These are phyloP conservation scores for Asbolus verrucosus DNA, from an alignment of 1,140 invertebrate genomes.

Conservation along the genomic window DNA sequence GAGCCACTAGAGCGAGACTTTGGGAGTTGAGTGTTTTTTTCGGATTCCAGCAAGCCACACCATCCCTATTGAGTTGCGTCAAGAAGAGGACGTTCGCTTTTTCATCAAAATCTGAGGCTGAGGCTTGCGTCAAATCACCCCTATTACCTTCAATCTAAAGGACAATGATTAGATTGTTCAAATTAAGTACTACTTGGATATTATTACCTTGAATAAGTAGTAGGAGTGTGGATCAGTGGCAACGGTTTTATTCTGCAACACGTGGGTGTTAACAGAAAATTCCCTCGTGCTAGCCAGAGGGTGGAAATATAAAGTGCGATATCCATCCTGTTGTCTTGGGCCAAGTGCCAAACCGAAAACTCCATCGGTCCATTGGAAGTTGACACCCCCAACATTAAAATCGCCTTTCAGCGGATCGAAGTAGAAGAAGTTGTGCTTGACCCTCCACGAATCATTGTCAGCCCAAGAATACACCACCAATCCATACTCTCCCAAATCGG, in stretches of 20 bases:
- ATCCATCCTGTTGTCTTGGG: conserved; percentile 58
- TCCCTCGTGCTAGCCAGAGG: conserved; percentile 80
- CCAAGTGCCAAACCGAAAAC: conserved; percentile 76
- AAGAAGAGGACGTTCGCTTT: conserved; percentile 73
- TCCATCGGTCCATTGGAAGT: conserved; percentile 84
- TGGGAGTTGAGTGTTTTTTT: conserved; percentile 68
- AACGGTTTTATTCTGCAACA: conserved; percentile 77
- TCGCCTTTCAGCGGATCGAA: conserved; percentile 82
- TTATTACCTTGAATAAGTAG: conserved; percentile 61
- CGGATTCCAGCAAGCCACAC: conserved; percentile 79
- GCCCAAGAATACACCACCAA: conserved; percentile 81
- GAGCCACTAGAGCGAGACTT: conserved; percentile 71
- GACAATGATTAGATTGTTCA: no score
- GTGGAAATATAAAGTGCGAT: conserved; percentile 81
- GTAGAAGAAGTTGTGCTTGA: conserved; percentile 84
- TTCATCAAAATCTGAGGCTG: conserved; percentile 72
- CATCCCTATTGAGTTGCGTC: conserved; percentile 74
- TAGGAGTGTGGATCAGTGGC: conserved; percentile 61
- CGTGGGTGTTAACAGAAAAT: conserved; percentile 77
- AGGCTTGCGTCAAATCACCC: conserved; percentile 72
- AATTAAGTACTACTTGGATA: no score
- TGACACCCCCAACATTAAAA: conserved; percentile 76
- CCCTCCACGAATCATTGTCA: conserved; percentile 79
- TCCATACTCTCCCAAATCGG: conserved; percentile 79
- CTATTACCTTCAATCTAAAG: conserved; percentile 72